Evolutionary conservation across 2,888 invertebrate species (phyloP).

Genomic region (Drosophila merina): DNA sequence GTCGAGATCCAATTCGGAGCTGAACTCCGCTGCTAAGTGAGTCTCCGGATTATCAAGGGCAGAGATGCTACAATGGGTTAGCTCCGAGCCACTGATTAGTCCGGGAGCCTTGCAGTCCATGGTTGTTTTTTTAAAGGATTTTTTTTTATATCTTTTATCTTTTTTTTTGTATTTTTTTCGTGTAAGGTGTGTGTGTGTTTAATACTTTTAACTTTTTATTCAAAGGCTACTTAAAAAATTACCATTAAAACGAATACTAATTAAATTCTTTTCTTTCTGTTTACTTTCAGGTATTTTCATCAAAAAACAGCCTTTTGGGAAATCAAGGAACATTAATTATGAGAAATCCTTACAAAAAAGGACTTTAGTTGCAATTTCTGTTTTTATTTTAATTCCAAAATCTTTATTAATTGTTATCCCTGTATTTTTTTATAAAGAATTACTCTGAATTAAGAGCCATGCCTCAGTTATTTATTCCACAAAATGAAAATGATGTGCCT

Average conservation of each 20-base stretch:
- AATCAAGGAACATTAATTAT: conserved; percentile 12
- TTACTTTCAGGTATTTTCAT: conserved; percentile 60
- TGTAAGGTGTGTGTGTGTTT: neutral
- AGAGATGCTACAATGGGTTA: neutral
- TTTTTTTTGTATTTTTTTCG: neutral
- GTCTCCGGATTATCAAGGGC: neutral
- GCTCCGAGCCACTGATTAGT: neutral
- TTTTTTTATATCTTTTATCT: neutral
- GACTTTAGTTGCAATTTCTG: too few relatives aligned
- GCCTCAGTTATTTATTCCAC: conserved; percentile 57
- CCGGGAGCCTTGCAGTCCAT: neutral
- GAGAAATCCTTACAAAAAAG: too few relatives aligned
- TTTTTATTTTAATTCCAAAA: neutral
- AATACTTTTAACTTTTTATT: too few relatives aligned
- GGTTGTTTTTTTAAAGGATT: neutral
- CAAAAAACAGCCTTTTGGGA: conserved; percentile 19
- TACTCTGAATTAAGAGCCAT: neutral
- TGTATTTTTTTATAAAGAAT: too few relatives aligned
- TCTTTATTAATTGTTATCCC: too few relatives aligned
- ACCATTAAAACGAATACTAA: conserved; percentile 3
- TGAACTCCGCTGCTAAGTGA: neutral
- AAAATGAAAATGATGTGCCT: conserved; percentile 69
- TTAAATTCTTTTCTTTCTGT: neutral
- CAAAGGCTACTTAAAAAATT: too few relatives aligned
- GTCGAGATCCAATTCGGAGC: neutral